Base-by-base conservation (phyloP, 2,113 vertebrate genomes). In the Brachirus orientalis region DNA sequence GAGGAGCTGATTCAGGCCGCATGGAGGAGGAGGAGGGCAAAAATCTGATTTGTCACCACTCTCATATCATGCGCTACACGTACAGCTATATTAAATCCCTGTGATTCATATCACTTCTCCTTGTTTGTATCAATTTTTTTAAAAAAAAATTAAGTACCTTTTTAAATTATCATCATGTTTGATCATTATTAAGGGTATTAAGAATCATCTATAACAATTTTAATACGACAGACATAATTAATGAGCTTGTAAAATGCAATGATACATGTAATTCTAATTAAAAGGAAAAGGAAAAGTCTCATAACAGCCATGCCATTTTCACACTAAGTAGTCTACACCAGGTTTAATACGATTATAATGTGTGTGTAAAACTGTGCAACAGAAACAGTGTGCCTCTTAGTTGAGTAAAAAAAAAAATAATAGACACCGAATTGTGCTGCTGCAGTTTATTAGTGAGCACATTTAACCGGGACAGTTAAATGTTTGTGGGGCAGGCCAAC, bases 1-100 rank as follows among this genome's bases (percentile, higher is more conserved):
- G 54, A 85, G 83, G 79, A 86, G 86, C 72, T 70, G 80, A 87
- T 65, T 81, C 87, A 87, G 78, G 72, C 70, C 79, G 69, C 75
- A 57, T 40, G 18, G 57, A 66, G 60, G 66, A 77, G 18, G 57
- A 66, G 60, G 66, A 77, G 80, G 70, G 66, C 69, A 71, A 17
- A n/a, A 44, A 64, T 78, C 61, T 70, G 60, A 72, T 75, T 67
- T 37, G 72, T 77, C 78, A 64, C 7, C 45, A 57, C 75, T 82
- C 69, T 75, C 20, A 60, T 8, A 33, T 64, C 57, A 43, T 38
- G 74, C 41, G 53, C 79, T 61, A 57, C 46, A 57, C 45, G 72
- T 80, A 51, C 55, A 44, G 61, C 36, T 18, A 10, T 33, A 36
- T 71, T 60, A 60, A 54, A 46, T 57, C 61, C 1, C 38, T 46